Conservation (phyloP, 2,888 invertebrate genomes). For the Acheta domesticus region DNA sequence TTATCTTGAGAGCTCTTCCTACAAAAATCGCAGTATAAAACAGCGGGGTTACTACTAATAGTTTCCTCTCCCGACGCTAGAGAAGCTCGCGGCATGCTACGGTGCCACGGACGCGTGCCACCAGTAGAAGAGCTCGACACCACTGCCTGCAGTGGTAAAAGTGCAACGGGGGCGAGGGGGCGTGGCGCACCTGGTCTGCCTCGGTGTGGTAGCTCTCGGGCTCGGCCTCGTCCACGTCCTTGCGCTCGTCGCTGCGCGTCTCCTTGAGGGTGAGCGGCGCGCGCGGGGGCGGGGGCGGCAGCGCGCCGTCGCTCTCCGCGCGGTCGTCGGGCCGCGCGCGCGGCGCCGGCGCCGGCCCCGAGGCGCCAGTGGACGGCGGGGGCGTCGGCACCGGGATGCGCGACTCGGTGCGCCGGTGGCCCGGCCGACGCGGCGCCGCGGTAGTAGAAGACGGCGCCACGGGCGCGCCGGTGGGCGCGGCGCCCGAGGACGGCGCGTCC, state of each 20-base stretch:
- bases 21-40: too few species aligned
- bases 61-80: too few species aligned
- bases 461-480: slow-evolving; percentile 51
- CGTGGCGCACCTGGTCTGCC: slow-evolving; percentile 45
- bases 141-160: too few species aligned
- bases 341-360: too few species aligned
- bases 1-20: too few species aligned
- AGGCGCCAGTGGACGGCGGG: too few species aligned
- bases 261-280: slow-evolving; percentile 47
- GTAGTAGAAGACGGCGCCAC: slow-evolving; percentile 49
- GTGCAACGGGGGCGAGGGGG: too few species aligned
- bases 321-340: slow-evolving; percentile 41
- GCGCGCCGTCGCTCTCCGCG: slow-evolving; percentile 45
- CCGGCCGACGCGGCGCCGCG: slow-evolving; percentile 42
- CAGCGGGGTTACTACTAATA: too few species aligned
- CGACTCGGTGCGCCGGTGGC: slow-evolving; percentile 58
- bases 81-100: too few species aligned
- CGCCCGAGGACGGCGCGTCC: slow-evolving; percentile 43
- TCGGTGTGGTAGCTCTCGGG: slow-evolving; percentile 50
- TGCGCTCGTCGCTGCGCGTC: slow-evolving; percentile 49
- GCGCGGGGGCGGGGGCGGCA: slow-evolving; percentile 34
- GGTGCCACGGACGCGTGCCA: too few species aligned
- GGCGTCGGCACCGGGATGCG: slow-evolving; percentile 45
- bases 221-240: slow-evolving; percentile 49
- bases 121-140: too few species aligned